Evolutionary conservation across 1,140 invertebrate genomes (phyloP), one percentile per base, ranked within the genome.

Genomic region (Brachionus asplanchnoidis): DNA sequence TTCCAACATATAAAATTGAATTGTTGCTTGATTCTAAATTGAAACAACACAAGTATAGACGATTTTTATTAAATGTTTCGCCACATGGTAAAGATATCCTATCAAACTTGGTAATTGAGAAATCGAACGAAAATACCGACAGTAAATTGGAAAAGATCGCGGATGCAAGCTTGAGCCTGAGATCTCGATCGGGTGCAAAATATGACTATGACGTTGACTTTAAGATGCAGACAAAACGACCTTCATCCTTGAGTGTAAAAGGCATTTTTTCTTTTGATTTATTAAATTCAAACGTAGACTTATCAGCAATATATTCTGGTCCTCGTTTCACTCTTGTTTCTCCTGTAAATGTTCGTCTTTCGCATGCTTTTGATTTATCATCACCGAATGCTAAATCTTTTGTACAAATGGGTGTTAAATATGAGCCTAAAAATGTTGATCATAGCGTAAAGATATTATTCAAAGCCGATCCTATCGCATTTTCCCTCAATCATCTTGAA

Each of bases 211-310:
- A 77, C 53, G 73, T 77, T 26, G 42, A 77, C 11, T 77, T 77
- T 11, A 23, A 77, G 4, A 50, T 50, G 20, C 20, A 77, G 23
- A 77, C 73, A 11, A 28, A 9, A 50, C 2, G 40, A 26, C 50
- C 50, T 20, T 44, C 65, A 11, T 5, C 20, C 5, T 65, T 65
- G 11, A 9, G 26, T 9, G 20, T 82, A 1, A 12, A 28, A 23
- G 79, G 79, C 9, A n/a, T 17, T 11, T 8, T 65, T 9, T 26
- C 42, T 14, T 6, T 26, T 65, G 28, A 26, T 42, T 23, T 68
- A 23, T 68, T 82, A 6, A 68, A 82, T 5, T 60, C 79, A 60
- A 65, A 82, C 40, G 23, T 82, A 17, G 79, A 82, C 12, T 82
- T 82, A 17, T 65, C 79, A 0, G 5, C 44, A 11, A 4, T n/a